Evolutionary conservation across 2,888 invertebrate species (phyloP).

Genomic region (Heliconius cydno): DNA sequence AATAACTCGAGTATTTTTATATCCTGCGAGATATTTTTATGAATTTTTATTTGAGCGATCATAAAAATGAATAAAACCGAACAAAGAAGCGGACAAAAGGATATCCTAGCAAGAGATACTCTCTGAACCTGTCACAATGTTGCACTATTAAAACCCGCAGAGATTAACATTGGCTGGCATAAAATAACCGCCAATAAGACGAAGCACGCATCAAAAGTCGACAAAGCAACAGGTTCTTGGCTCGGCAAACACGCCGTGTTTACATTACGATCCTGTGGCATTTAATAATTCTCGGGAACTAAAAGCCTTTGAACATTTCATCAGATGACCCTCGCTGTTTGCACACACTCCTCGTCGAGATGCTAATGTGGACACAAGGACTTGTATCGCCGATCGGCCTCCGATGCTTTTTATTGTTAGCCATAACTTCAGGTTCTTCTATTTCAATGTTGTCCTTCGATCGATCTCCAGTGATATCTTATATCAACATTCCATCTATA

Average conservation of each 20-base stretch:
- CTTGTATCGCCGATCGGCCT: conserved; percentile 81
- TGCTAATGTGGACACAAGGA: conserved; percentile 84
- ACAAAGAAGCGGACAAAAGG: conserved; percentile 54
- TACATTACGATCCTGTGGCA: conserved; percentile 83
- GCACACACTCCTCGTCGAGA: conserved; percentile 81
- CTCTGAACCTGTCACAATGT: conserved; percentile 67
- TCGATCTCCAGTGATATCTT: conserved; percentile 71
- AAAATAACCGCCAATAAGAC: conserved; percentile 82
- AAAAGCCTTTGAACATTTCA: conserved; percentile 84
- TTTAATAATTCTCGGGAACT: conserved; percentile 84
- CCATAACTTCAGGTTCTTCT: conserved; percentile 70
- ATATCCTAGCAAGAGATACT: conserved; percentile 50
- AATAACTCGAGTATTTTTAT: conserved; percentile 24
- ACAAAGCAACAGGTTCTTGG: conserved; percentile 82
- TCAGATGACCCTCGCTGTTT: conserved; percentile 83
- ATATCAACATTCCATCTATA: conserved; percentile 60
- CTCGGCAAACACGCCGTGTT: conserved; percentile 78
- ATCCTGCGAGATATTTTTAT: conserved; percentile 31
- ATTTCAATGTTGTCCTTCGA: conserved; percentile 72
- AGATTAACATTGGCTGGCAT: conserved; percentile 80
- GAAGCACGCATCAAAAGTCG: conserved; percentile 77
- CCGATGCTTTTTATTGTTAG: conserved; percentile 78
- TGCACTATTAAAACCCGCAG: conserved; percentile 70
- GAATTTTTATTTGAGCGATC: conserved; percentile 38
- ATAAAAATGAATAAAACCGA: conserved; percentile 52